Evolutionary conservation across 2,797 vertebrate genomes (phyloP), one percentile per base, ranked within the genome.

Genomic region (Mus minutoides): DNA sequence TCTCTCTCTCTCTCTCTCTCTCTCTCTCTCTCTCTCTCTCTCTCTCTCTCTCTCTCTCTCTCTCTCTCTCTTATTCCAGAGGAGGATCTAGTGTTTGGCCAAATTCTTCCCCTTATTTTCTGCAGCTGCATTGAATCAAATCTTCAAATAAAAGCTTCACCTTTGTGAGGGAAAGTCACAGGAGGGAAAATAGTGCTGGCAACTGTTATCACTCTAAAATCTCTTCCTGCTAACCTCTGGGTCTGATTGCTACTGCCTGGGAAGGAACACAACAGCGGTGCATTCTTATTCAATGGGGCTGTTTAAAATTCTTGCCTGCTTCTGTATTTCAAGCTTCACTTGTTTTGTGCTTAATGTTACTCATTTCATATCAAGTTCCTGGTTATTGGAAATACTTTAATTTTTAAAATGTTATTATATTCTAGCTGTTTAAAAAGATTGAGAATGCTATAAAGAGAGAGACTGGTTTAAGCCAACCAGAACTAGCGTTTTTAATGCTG

Each of bases 21-120:
- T 52, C 19, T 54, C n/a, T 75, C 7, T 62, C 69, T 78, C 54
- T 82, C 87, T 71, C 76, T 91, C 62, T 91, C 29, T 60, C 19
- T 73, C 54, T 52, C 19, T 54, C 40, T 69, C 10, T 62, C 62
- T 46, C 54, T 82, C 87, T 71, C 76, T 91, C 62, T 91, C 29
- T 60, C 19, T 73, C 54, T 52, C 19, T 54, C 40, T 69, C 10
- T 62, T 46, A 46, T 49, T 97, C 97, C 46, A 80, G 49, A 82
- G 96, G 96, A 96, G 46, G 46, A 46, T 58, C 62, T 64, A 95
- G 97, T 80, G 96, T 97, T 98, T 97, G 97, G 97, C 89, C 96
- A 97, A 98, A 97, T 95, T 97, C 97, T 97, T 96, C 96, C 94
- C 96, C 95, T 97, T 98, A 96, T 98, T 97, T 98, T 97, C 95